These are phyloP conservation scores for Amblyornis subalaris DNA, from an alignment of 2,113 vertebrate genomes.

Conservation along the genomic window DNA sequence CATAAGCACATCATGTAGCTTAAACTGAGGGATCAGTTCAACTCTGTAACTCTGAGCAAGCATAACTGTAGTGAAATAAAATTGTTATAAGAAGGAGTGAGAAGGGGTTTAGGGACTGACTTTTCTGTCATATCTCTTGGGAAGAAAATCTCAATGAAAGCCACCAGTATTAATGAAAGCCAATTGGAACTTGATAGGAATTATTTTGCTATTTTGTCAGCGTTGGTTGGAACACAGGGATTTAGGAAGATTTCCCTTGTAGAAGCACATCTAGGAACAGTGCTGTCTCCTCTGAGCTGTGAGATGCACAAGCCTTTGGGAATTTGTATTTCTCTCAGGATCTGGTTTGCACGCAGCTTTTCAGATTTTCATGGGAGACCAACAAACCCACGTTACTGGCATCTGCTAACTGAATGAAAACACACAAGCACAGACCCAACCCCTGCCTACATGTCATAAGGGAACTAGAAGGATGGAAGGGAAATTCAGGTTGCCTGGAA, in stretches of 20 bases:
- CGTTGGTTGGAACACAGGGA: conserved; percentile 60
- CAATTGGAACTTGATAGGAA: conserved; percentile 46
- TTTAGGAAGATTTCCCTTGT: conserved; percentile 66
- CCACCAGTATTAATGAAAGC: conserved; percentile 59
- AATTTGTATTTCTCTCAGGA: conserved; percentile 1
- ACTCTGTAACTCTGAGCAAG: not conserved
- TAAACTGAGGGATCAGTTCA: conserved; percentile 32
- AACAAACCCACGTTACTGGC: conserved; percentile 12
- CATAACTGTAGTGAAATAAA: not conserved
- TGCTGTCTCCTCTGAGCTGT: conserved; percentile 43
- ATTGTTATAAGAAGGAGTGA: not conserved
- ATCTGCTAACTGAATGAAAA: conserved; percentile 36
- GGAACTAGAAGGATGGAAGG: conserved; percentile 19
- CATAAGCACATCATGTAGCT: not conserved
- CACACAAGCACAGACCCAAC: not conserved
- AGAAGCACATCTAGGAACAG: conserved; percentile 33
- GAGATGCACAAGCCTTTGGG: conserved; percentile 53
- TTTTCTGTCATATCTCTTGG: not conserved
- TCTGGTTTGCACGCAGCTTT: conserved; percentile 10
- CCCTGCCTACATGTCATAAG: not conserved
- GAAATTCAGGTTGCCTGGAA: conserved; percentile 47
- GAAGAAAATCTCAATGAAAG: conserved; percentile 58
- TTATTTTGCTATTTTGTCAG: conserved; percentile 62
- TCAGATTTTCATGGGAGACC: conserved; percentile 35
- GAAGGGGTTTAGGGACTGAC: conserved; percentile 18